These are phyloP conservation scores for Neoitamus cyanurus DNA, from an alignment of 2,888 invertebrate genomes.

Conservation along the genomic window DNA sequence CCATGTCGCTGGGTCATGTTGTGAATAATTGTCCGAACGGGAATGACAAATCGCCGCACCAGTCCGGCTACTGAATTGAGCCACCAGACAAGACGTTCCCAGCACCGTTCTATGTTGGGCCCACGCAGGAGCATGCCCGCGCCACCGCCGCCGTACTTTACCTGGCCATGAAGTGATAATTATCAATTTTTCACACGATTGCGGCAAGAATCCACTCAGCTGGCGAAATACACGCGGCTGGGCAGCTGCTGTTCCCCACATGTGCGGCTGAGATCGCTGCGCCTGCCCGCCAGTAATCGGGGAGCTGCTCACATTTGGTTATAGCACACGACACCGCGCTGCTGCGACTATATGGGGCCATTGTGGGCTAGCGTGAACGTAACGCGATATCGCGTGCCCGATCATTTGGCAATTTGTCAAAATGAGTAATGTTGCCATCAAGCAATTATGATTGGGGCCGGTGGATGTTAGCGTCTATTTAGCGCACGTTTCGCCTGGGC, in stretches of 20 bases:
- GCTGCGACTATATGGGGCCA: neutral
- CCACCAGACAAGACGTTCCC: neutral
- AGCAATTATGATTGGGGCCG: conserved; percentile 28
- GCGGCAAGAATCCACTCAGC: neutral
- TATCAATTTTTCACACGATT: conserved; percentile 22
- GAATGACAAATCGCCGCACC: conserved; percentile 17
- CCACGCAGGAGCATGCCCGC: neutral
- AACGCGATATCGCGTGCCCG: conserved; percentile 31
- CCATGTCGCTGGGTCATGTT: neutral
- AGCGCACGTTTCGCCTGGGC: neutral
- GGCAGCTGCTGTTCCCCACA: neutral
- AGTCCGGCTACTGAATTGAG: conserved; percentile 26
- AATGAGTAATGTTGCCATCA: conserved; percentile 27
- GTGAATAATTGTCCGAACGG: neutral
- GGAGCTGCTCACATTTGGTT: neutral
- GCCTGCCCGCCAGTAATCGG: neutral
- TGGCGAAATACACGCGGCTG: neutral
- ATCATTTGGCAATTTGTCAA: conserved; percentile 39
- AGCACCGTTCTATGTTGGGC: neutral
- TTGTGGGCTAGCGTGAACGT: conserved; percentile 17
- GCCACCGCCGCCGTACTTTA: neutral
- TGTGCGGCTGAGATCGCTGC: neutral
- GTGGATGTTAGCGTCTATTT: conserved; percentile 18
- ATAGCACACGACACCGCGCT: neutral
- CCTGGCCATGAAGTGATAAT: neutral